Conservation (phyloP, 2,888 invertebrate genomes). For the Sepioteuthis lessoniana region DNA sequence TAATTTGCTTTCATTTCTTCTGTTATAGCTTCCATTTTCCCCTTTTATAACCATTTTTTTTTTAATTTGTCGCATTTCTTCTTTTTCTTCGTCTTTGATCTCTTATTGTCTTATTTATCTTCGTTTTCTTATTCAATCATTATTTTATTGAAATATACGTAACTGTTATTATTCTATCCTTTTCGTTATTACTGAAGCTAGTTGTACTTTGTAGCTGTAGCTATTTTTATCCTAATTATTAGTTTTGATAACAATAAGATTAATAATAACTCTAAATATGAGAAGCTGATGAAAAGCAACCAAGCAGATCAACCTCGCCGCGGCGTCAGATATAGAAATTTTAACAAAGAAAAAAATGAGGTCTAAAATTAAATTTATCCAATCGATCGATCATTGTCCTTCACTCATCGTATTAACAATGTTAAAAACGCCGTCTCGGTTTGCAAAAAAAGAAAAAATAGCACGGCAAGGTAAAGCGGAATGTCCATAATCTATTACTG, state of each 20-base stretch:
- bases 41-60: too few species aligned
- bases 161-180: background rate
- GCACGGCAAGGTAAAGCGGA: background rate
- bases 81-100: too few species aligned
- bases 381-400: background rate
- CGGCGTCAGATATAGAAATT: background rate
- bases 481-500: background rate
- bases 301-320: background rate
- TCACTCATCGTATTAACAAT: background rate
- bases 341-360: background rate
- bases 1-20: too few species aligned
- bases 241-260: background rate
- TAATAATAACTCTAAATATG: background rate
- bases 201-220: background rate
- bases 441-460: background rate
- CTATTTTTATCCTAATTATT: background rate
- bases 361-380: background rate
- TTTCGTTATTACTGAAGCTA: background rate
- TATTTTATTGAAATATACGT: background rate
- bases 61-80: too few species aligned
- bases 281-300: background rate
- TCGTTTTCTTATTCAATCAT: background rate
- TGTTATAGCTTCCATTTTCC: too few species aligned
- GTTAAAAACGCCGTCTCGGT: background rate
- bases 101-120: too few species aligned